Percentiles rank a stretch among this genome's conserved stretches.
These are phyloP conservation scores for Herpetotheres cachinnans DNA, from an alignment of 2,113 vertebrate species.

Conservation along the genomic window DNA sequence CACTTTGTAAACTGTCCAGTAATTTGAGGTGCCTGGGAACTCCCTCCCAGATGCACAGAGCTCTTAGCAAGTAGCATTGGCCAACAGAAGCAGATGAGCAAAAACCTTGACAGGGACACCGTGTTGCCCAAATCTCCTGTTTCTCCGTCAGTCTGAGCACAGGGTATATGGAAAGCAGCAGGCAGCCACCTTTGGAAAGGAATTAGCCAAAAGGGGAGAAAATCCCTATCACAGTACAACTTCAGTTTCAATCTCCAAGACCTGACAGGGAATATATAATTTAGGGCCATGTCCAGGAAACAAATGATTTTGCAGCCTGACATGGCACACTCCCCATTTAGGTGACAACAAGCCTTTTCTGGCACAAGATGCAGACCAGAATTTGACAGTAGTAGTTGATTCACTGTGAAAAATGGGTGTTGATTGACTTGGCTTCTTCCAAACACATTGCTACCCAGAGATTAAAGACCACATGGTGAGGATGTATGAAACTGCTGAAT, in stretches of 20 bases:
- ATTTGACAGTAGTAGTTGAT: not conserved
- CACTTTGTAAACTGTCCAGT: not conserved
- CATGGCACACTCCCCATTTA: not conserved
- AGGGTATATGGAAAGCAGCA: not conserved
- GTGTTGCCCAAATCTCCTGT: not conserved
- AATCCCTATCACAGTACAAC: not conserved
- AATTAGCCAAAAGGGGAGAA: not conserved
- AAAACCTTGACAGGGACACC: not conserved
- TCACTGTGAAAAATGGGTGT: constrained; percentile 27
- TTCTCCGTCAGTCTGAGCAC: not conserved
- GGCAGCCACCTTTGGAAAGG: not conserved
- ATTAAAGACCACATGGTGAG: not conserved
- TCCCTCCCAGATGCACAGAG: not conserved
- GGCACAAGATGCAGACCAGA: not conserved
- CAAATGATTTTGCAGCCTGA: not conserved
- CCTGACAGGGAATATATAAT: not conserved
- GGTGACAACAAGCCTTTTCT: not conserved
- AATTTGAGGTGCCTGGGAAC: not conserved
- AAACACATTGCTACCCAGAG: not conserved
- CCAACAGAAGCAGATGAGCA: not conserved
- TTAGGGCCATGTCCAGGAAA: not conserved
- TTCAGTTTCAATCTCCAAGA: not conserved
- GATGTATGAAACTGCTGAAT: not conserved
- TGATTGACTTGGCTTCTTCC: constrained; percentile 46
- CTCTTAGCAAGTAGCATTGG: not conserved